Conservation (phyloP, 1,140 invertebrate genomes). For the Drosophila neocordata region DNA sequence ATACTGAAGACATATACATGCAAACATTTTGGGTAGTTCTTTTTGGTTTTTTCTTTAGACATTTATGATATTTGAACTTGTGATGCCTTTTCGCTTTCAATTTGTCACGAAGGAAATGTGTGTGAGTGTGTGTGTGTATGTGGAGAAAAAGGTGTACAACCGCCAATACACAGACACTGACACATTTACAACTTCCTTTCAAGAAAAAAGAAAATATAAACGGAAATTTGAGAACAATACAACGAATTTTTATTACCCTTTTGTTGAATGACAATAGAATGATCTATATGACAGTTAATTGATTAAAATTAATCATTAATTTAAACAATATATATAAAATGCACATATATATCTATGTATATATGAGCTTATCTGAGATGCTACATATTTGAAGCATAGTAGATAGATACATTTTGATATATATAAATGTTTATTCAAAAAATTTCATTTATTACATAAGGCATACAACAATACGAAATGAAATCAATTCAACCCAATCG, state of each 20-base stretch:
- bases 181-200: conserved; percentile 17
- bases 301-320: no score
- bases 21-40: conserved; percentile 9
- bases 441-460: no score
- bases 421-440: no score
- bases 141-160: conserved; percentile 36
- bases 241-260: not conserved
- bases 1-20: conserved; percentile 1
- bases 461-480: no score
- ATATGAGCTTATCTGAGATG: no score
- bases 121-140: not conserved
- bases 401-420: no score
- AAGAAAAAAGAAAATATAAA: conserved; percentile 4
- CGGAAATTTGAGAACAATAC: not conserved
- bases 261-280: not conserved
- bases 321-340: no score
- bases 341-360: no score
- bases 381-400: no score
- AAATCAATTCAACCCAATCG: no score
- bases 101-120: conserved; percentile 46
- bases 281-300: no score
- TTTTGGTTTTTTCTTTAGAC: conserved; percentile 32
- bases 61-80: conserved; percentile 57
- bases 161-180: conserved; percentile 13
- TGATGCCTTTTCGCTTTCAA: conserved; percentile 62